Conservation (phyloP, 2,888 invertebrate genomes). For the Cataglyphis rosenhaueri region DNA sequence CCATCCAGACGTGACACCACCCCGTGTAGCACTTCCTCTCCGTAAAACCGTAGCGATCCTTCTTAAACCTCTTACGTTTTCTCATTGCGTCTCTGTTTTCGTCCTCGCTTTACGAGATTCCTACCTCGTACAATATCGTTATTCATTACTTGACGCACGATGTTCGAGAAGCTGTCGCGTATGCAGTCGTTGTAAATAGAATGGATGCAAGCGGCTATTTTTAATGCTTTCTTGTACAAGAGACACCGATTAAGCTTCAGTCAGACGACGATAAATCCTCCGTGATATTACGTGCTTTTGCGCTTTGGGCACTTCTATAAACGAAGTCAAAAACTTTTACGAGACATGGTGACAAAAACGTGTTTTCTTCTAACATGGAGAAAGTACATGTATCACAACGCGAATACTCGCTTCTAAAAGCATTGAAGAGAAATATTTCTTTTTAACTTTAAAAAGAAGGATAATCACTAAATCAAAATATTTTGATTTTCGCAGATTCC, state of each 20-base stretch:
- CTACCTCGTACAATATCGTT: conserved; percentile 50
- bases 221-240: conserved; percentile 41
- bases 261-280: conserved; percentile 47
- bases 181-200: conserved; percentile 51
- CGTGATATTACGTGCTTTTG: conserved; percentile 13
- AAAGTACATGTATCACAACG: conserved; percentile 15
- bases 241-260: conserved; percentile 51
- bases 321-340: conserved; percentile 34
- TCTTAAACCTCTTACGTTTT: conserved; percentile 61
- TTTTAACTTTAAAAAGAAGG: not conserved
- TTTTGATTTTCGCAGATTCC: not conserved
- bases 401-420: conserved; percentile 2
- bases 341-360: conserved; percentile 17
- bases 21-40: conserved; percentile 35
- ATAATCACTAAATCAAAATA: not conserved
- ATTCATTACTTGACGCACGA: conserved; percentile 59
- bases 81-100: conserved; percentile 23
- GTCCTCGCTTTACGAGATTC: not conserved
- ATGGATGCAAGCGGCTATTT: conserved; percentile 37
- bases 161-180: conserved; percentile 28
- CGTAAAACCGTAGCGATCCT: conserved; percentile 64
- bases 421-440: not conserved
- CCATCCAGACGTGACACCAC: conserved; percentile 58
- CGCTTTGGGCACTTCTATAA: conserved; percentile 35
- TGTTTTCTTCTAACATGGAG: conserved; percentile 11